Base-by-base conservation (phyloP, 2,113 vertebrate species). In the Poecilia latipinna region DNA sequence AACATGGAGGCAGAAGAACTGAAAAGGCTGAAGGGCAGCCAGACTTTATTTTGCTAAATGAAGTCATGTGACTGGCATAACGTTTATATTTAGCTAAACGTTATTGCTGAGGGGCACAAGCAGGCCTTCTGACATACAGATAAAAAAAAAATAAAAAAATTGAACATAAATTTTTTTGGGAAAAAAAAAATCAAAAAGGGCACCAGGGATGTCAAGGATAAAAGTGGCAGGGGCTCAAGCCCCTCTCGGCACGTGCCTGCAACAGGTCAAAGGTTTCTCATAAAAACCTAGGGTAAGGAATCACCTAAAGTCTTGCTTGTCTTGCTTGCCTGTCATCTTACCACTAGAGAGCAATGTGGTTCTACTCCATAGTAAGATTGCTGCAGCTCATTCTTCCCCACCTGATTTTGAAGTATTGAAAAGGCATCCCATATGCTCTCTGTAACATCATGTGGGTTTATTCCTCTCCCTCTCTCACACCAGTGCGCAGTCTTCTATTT, bases 341-440 rank as follows among this genome's bases (percentile, higher is more conserved):
- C 0, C 91, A 80, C 66, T 87, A 89, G 91, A 75, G 83, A 87
- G 69, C 79, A 86, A 70, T 90, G 62, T 88, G 73, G 77, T 57
- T 68, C 29, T 88, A 84, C 69, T 67, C 37, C 70, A 19, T 31
- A 48, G 37, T 33, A 4, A 7, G 29, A 48, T 32, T 0, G 0
- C 11, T 60, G 64, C 35, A 24, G 15, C 8, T 0, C 17, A 32
- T 33, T 35, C 4, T 31, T 17, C 0, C 19, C 4, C 10, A 4
- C 1, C 70, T 60, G 15, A 75, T 75, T 82, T 48, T 84, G 68
- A 82, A 83, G 75, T 67, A 68, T 71, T 83, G 73, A 73, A 80
- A 88, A 85, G 76, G 71, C 60, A 80, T n/a, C 17, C 42, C 74
- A 67, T 81, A 42, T 67, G 68, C 68, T 77, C 68, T 84, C 77